A percentile compares a stretch with the other conserved stretches of the same genome.
Evolutionary conservation across 2,797 vertebrate genomes (phyloP).

Genomic region (Gorsachius magnificus): DNA sequence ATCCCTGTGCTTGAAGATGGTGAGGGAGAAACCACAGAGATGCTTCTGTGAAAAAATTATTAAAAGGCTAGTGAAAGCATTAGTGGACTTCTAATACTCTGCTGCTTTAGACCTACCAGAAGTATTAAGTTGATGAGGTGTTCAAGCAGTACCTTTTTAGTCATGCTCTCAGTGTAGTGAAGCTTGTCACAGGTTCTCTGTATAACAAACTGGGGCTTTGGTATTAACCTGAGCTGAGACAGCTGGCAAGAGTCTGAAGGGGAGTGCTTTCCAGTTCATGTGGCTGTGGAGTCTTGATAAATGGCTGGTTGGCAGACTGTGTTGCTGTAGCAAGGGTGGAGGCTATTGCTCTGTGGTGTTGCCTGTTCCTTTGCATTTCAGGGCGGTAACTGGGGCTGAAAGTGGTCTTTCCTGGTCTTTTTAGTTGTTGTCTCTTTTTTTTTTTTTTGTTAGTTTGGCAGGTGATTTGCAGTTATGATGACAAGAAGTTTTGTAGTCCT

Average conservation of each 20-base stretch:
- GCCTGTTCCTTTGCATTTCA: not conserved
- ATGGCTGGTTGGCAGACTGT: not conserved
- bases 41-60: not conserved
- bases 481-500: not conserved
- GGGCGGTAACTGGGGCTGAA: not conserved
- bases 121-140: not conserved
- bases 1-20: not conserved
- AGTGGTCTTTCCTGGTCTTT: not conserved
- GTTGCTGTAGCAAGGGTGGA: not conserved
- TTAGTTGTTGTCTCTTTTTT: not conserved
- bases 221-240: not conserved
- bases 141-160: not conserved
- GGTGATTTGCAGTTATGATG: not conserved
- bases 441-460: not conserved
- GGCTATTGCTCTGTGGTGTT: not conserved
- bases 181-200: not conserved
- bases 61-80: not conserved
- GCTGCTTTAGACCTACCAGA: not conserved
- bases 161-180: not conserved
- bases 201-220: not conserved
- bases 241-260: not conserved
- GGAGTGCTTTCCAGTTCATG: not conserved
- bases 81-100: not conserved
- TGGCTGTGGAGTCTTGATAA: conserved; percentile 16
- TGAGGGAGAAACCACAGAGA: not conserved